These are phyloP conservation scores for Phaedon cochleariae DNA, from an alignment of 2,888 invertebrate species.

Conservation along the genomic window DNA sequence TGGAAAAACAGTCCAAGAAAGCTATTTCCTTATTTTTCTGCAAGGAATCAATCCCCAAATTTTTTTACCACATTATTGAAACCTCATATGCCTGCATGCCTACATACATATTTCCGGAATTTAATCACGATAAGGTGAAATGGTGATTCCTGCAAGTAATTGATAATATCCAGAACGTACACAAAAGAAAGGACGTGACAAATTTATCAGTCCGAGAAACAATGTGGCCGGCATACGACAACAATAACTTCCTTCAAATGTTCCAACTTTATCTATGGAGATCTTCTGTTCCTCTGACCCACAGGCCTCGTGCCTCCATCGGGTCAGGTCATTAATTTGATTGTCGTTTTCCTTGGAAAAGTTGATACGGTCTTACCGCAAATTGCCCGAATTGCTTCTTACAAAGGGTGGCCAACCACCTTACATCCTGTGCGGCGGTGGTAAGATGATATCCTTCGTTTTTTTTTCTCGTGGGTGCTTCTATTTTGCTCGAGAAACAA, in stretches of 20 bases:
- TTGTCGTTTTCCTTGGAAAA: conserved; percentile 43
- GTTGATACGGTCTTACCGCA: conserved; percentile 42
- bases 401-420: conserved; percentile 52
- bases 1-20: no score
- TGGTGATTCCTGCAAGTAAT: conserved; percentile 25
- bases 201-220: conserved; percentile 5
- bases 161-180: conserved; percentile 13
- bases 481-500: background rate
- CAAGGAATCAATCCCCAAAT: no score
- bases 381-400: conserved; percentile 28
- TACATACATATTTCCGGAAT: conserved; percentile 1
- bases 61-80: no score
- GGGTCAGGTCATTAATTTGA: conserved; percentile 42
- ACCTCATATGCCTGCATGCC: no score
- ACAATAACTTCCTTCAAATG: no score
- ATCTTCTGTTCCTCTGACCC: conserved; percentile 4
- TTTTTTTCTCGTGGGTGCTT: conserved; percentile 13
- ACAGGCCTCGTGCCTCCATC: background rate
- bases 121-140: background rate
- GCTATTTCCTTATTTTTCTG: no score
- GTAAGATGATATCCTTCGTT: conserved; percentile 28
- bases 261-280: conserved; percentile 2
- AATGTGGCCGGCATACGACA: background rate
- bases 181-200: conserved; percentile 8
- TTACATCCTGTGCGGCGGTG: conserved; percentile 50